Evolutionary conservation across 2,113 vertebrate genomes (phyloP), one percentile per base, ranked within the genome.

Genomic region (Bothrops jararaca): DNA sequence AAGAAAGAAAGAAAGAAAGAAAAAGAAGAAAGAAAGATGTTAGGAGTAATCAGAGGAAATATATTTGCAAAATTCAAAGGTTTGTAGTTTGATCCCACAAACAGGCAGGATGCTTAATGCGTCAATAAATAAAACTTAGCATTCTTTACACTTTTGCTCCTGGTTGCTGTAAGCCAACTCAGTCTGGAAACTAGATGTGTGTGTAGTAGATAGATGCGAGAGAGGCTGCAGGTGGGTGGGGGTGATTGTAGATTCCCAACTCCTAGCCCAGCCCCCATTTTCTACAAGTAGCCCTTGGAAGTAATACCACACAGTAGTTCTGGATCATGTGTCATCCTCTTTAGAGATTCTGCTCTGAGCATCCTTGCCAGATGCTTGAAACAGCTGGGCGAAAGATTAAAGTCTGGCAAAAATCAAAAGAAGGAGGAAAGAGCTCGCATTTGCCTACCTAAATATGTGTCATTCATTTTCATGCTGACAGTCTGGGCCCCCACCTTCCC

Each of bases 391-490:
- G 2, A 12, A 34, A 74, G 64, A 74, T 74, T 74, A 74, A 74
- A 69, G 74, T 86, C 53, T 64, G 94, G 22, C 34, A 39, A 92
- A 88, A 92, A 91, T 91, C 86, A 94, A 95, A 92, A 87, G 88
- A 88, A 93, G 89, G 92, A n/a, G 52, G 24, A n/a, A 20, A 54
- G 86, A 86, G 53, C 12, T 60, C 9, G 87, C 91, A 94, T 85
- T 95, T 60, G 6, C 7, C 57, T 88, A 95, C 29, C 69, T 95
- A 93, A 94, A 94, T 94, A 56, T 1, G 1, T 91, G 53, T 91
- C 48, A 0, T 26, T 93, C 91, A 94, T 95, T 93, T 95, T 94
- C 93, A 93, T 92, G 94, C 92, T 0, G 89, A 64, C 85, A 3
- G 91, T 24, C 74, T 57, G 92, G 89, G 29, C 4, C 64, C 54